These are phyloP conservation scores for Gastrophysa polygoni DNA, from an alignment of 2,888 invertebrate species.

Conservation along the genomic window DNA sequence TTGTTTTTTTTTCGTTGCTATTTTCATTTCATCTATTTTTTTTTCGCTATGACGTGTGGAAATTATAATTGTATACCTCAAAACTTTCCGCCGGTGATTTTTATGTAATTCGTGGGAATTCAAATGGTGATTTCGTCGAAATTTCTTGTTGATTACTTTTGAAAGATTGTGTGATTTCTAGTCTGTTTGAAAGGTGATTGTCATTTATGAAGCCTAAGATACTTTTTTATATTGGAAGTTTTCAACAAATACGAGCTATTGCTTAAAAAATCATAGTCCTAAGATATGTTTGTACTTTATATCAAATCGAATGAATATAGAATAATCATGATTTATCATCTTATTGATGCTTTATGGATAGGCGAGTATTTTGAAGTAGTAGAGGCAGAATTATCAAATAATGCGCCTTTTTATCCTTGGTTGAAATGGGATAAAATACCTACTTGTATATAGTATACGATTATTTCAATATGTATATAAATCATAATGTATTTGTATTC, in stretches of 20 bases:
- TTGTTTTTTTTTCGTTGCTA: no score
- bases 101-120: not conserved
- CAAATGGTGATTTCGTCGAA: not conserved
- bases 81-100: not conserved
- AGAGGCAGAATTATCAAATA: not conserved
- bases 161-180: constrained; percentile 30
- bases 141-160: constrained; percentile 2
- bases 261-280: constrained; percentile 18
- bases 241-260: constrained; percentile 18
- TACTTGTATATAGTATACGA: constrained; percentile 31
- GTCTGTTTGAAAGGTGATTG: constrained; percentile 21
- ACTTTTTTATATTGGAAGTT: constrained; percentile 11
- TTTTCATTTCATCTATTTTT: no score
- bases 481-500: constrained; percentile 33
- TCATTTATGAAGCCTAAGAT: constrained; percentile 15
- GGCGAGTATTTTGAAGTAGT: not conserved
- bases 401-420: not conserved
- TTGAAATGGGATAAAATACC: constrained; percentile 20
- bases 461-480: constrained; percentile 35
- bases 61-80: not conserved
- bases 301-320: not conserved
- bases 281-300: not conserved
- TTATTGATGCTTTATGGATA: not conserved
- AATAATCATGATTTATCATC: not conserved
- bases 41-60: not conserved